Evolutionary conservation across 2,888 invertebrate species (phyloP).

Genomic region (Acronicta aceris): DNA sequence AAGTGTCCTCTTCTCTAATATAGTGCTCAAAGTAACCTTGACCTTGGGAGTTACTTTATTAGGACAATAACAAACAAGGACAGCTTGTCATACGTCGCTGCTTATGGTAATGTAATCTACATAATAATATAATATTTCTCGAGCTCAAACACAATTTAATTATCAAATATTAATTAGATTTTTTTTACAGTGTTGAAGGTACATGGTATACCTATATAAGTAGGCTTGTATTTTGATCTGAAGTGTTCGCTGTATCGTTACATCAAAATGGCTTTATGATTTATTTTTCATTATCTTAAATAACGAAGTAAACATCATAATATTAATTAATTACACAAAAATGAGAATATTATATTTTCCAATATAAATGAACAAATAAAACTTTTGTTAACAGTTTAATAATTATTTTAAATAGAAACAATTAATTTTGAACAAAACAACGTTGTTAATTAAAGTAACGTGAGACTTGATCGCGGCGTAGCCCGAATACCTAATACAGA

Average conservation of each 20-base stretch:
- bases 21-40: slow-evolving; percentile 13
- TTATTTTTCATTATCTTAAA: slow-evolving; percentile 1
- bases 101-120: no score
- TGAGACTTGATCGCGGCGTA: slow-evolving; percentile 16
- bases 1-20: slow-evolving; percentile 1
- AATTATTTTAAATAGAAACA: slow-evolving; percentile 7
- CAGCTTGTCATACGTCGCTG: no score
- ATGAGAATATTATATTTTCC: background rate
- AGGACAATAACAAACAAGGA: slow-evolving; percentile 3
- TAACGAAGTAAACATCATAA: slow-evolving; percentile 1
- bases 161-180: no score
- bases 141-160: background rate
- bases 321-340: background rate
- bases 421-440: slow-evolving; percentile 13
- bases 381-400: background rate
- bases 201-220: background rate
- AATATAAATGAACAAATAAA: slow-evolving; percentile 7
- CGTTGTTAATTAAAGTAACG: slow-evolving; percentile 24
- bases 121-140: background rate
- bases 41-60: slow-evolving; percentile 4
- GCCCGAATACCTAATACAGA: slow-evolving; percentile 10
- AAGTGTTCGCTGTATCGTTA: background rate
- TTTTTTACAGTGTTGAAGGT: no score
- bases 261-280: background rate
- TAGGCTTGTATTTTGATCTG: background rate